Evolutionary conservation across 2,797 vertebrate genomes (phyloP).

Genomic region (Helicolenus hilgendorfi): DNA sequence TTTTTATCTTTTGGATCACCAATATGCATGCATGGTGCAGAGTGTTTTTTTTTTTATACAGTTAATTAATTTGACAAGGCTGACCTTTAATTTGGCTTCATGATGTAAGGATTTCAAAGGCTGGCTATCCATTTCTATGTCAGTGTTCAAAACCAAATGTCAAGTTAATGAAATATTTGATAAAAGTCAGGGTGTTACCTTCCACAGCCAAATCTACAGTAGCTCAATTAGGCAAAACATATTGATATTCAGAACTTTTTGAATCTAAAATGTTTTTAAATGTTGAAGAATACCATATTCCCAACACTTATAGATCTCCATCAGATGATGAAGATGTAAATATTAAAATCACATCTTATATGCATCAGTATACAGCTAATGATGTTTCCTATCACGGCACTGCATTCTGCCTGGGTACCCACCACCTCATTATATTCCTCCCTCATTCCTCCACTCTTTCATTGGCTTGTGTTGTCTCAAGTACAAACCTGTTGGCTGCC

Average conservation of each 20-base stretch:
- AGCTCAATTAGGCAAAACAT: not conserved
- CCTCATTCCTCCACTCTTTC: constrained; percentile 19
- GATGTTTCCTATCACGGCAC: not conserved
- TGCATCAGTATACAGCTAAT: constrained; percentile 13
- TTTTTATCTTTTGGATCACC: not conserved
- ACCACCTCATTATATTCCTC: constrained; percentile 33
- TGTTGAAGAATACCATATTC: not conserved
- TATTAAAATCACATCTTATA: constrained; percentile 9
- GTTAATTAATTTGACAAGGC: constrained; percentile 42
- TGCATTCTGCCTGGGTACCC: constrained; percentile 6
- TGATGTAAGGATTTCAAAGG: constrained; percentile 13
- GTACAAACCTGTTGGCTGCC: constrained; percentile 17
- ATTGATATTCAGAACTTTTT: not conserved
- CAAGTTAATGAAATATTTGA: not conserved
- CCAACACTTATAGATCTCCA: not conserved
- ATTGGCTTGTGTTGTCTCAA: constrained; percentile 6
- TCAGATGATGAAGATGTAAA: not conserved
- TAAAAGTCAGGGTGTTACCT: not conserved
- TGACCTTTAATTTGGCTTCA: constrained; percentile 58
- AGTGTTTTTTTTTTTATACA: not conserved
- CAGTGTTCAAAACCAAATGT: constrained; percentile 6
- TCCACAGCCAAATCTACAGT: not conserved
- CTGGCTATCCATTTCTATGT: constrained; percentile 1
- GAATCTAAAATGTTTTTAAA: not conserved
- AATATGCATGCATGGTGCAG: not conserved